Conservation (phyloP, 2,113 vertebrate species). For the Ceyx cyanopectus region DNA sequence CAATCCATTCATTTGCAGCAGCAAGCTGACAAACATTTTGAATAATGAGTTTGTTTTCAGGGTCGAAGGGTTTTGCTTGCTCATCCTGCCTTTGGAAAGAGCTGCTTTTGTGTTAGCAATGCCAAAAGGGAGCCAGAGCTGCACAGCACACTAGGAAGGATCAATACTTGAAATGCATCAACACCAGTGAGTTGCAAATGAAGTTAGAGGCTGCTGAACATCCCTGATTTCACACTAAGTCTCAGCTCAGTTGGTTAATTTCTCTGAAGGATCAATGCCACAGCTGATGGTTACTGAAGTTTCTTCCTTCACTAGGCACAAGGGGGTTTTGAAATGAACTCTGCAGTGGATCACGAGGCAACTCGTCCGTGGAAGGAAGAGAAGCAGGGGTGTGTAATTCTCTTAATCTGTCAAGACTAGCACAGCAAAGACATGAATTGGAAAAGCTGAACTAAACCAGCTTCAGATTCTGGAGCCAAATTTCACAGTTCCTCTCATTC, state of each 20-base stretch:
- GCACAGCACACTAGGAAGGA: slow-evolving; percentile 40
- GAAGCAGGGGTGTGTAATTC: slow-evolving; percentile 54
- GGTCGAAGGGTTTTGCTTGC: slow-evolving; percentile 58
- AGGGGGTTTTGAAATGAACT: slow-evolving; percentile 47
- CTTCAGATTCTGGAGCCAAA: not conserved
- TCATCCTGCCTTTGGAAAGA: slow-evolving; percentile 53
- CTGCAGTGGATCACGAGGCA: slow-evolving; percentile 44
- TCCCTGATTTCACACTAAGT: slow-evolving; percentile 65
- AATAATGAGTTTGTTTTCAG: slow-evolving; percentile 64
- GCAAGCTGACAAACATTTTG: slow-evolving; percentile 26
- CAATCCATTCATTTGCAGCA: slow-evolving; percentile 41
- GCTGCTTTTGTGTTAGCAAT: slow-evolving; percentile 6
- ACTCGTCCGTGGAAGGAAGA: slow-evolving; percentile 55
- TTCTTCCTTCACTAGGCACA: slow-evolving; percentile 34
- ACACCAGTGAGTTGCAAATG: slow-evolving; percentile 70
- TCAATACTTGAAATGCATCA: slow-evolving; percentile 71
- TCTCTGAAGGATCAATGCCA: slow-evolving; percentile 71
- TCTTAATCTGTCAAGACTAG: slow-evolving; percentile 55
- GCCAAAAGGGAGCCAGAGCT: slow-evolving; percentile 47
- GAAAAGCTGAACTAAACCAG: slow-evolving; percentile 47
- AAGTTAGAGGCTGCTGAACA: slow-evolving; percentile 64
- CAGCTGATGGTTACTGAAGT: slow-evolving; percentile 70
- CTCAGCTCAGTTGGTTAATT: slow-evolving; percentile 68
- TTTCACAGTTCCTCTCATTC: slow-evolving; percentile 24
- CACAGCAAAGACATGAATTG: slow-evolving; percentile 36